These are phyloP conservation scores for Eupeodes luniger DNA, from an alignment of 2,888 invertebrate genomes.

Conservation along the genomic window DNA sequence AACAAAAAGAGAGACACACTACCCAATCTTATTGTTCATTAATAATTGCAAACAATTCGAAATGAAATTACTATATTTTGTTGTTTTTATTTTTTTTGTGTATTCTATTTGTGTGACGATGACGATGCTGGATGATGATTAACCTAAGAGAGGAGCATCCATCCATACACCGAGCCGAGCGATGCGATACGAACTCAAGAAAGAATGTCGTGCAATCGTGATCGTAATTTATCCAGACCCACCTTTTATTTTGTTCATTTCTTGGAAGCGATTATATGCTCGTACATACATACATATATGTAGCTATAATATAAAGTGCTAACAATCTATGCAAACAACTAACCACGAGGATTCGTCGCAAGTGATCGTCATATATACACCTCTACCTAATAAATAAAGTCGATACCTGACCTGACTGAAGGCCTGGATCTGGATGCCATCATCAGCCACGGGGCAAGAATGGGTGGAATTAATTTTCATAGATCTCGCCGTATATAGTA, in stretches of 20 bases:
- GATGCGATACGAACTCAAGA: slow-evolving; percentile 9
- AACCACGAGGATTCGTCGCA: slow-evolving; percentile 60
- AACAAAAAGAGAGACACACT: not conserved
- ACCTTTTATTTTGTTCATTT: slow-evolving; percentile 46
- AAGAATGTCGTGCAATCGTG: slow-evolving; percentile 73
- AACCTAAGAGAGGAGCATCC: slow-evolving; percentile 23
- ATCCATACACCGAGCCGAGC: not conserved
- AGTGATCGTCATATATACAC: slow-evolving; percentile 22
- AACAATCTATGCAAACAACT: slow-evolving; percentile 70
- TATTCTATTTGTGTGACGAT: slow-evolving; percentile 19
- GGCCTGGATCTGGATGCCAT: slow-evolving; percentile 10
- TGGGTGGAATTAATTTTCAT: slow-evolving; percentile 75
- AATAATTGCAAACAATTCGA: slow-evolving; percentile 66
- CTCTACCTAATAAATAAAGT: not conserved
- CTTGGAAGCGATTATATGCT: slow-evolving; percentile 47
- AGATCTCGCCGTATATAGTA: slow-evolving; percentile 58
- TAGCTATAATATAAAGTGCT: slow-evolving; percentile 43
- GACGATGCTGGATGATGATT: slow-evolving; percentile 50
- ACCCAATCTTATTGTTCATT: slow-evolving; percentile 52
- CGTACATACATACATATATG: too few relatives aligned
- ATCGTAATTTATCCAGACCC: slow-evolving; percentile 68
- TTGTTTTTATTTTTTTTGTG: slow-evolving; percentile 15
- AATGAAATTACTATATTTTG: slow-evolving; percentile 60
- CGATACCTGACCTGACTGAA: slow-evolving; percentile 2
- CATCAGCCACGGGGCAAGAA: slow-evolving; percentile 37